These are phyloP conservation scores for Pelecanoides urinatrix DNA, from an alignment of 2,113 vertebrate genomes.

Conservation along the genomic window DNA sequence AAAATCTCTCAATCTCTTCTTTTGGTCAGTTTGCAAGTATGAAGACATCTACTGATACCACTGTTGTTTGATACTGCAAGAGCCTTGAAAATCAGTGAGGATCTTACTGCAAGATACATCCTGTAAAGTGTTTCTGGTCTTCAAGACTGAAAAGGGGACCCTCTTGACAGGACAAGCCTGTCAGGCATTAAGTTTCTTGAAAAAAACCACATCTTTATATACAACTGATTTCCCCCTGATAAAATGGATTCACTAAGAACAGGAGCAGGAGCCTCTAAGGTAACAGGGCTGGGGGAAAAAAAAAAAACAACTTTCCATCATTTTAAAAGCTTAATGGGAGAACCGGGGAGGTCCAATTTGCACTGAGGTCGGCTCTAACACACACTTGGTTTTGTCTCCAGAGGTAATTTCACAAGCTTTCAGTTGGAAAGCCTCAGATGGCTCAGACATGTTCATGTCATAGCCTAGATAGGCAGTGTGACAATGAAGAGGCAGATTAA, in stretches of 20 bases:
- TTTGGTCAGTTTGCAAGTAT: not conserved
- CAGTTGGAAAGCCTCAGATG: not conserved
- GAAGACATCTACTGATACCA: not conserved
- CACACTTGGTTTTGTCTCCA: not conserved
- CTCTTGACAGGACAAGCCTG: not conserved
- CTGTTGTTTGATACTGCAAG: not conserved
- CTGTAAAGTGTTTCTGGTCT: not conserved
- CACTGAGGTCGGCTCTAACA: not conserved
- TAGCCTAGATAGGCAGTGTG: not conserved
- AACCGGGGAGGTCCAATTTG: not conserved
- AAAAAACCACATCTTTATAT: not conserved
- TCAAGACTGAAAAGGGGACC: not conserved
- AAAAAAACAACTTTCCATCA: not conserved
- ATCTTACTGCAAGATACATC: not conserved
- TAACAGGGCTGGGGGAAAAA: not conserved
- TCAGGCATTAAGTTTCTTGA: not conserved
- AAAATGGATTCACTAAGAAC: not conserved
- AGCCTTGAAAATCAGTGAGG: not conserved
- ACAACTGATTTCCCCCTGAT: not conserved
- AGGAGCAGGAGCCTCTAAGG: not conserved
- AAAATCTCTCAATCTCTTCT: not conserved
- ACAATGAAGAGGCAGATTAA: not conserved
- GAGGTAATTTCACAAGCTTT: constrained; percentile 1
- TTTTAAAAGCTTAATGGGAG: not conserved
- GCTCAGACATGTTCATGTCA: not conserved